These are phyloP conservation scores for Oithona nana DNA, from an alignment of 2,888 invertebrate genomes.

Conservation along the genomic window DNA sequence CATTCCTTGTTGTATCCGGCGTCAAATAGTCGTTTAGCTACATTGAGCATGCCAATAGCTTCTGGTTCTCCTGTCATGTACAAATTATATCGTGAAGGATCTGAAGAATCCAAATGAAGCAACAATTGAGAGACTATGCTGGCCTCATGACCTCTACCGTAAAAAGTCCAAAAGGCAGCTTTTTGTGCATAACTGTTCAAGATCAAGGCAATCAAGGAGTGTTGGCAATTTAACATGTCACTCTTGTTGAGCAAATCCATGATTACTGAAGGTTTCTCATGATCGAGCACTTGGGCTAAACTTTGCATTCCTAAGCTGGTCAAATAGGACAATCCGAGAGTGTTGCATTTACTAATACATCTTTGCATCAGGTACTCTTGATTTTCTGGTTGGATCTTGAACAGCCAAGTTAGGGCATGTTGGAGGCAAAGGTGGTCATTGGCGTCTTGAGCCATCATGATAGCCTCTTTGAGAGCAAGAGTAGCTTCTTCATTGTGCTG, in stretches of 20 bases:
- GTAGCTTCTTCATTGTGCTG: slow-evolving; percentile 48
- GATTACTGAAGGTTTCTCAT: slow-evolving; percentile 40
- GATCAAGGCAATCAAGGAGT: slow-evolving; percentile 58
- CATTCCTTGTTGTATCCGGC: slow-evolving; percentile 24
- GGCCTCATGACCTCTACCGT: slow-evolving; percentile 68
- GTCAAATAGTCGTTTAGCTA: slow-evolving; percentile 38
- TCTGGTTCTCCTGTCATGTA: slow-evolving; percentile 45
- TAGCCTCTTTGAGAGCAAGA: slow-evolving; percentile 63
- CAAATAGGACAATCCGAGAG: slow-evolving; percentile 46
- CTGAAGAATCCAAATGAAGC: slow-evolving; percentile 52
- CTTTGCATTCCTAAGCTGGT: slow-evolving; percentile 53
- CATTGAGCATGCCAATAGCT: slow-evolving; percentile 47
- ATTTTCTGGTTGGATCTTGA: slow-evolving; percentile 22
- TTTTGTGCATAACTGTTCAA: slow-evolving; percentile 60
- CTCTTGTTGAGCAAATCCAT: slow-evolving; percentile 58
- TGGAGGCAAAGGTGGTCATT: slow-evolving; percentile 68
- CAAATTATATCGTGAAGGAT: slow-evolving; percentile 26
- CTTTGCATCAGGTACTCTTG: slow-evolving; percentile 38
- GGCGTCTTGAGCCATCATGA: slow-evolving; percentile 67
- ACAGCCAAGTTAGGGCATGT: slow-evolving; percentile 64
- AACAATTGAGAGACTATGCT: slow-evolving; percentile 58
- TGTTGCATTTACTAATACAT: slow-evolving; percentile 45
- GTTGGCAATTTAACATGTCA: slow-evolving; percentile 64
- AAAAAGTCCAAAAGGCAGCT: slow-evolving; percentile 66
- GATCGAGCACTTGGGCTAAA: slow-evolving; percentile 52